Evolutionary conservation across 2,888 invertebrate species (phyloP).

Genomic region (Caenorhabditis macrosperma): DNA sequence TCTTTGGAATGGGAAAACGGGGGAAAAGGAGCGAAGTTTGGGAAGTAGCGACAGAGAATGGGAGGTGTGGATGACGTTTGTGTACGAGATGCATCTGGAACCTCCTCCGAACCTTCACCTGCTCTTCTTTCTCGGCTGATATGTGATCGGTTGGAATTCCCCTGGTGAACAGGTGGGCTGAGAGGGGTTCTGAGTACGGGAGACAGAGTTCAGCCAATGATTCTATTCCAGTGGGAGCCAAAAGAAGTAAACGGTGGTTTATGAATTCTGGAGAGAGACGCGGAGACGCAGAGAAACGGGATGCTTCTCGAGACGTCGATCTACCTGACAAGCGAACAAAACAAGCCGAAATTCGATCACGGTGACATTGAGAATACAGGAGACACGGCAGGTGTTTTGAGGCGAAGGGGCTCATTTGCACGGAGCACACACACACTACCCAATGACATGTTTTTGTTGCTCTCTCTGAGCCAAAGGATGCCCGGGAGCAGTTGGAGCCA

Average conservation of each 20-base stretch:
- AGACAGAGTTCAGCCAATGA: background rate
- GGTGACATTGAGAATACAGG: slow-evolving; percentile 25
- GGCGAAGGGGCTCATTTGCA: slow-evolving; percentile 11
- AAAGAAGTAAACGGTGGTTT: background rate
- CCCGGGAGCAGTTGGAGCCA: slow-evolving; percentile 12
- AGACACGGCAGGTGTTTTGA: slow-evolving; percentile 18
- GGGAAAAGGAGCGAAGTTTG: no score
- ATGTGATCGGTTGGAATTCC: background rate
- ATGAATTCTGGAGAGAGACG: background rate
- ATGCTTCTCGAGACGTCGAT: background rate
- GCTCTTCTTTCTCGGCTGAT: no score
- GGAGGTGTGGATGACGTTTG: no score
- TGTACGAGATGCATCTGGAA: no score
- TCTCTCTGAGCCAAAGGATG: slow-evolving; percentile 4
- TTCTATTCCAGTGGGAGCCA: background rate
- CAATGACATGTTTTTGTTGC: slow-evolving; percentile 49
- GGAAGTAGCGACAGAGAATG: no score
- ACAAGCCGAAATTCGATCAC: slow-evolving; percentile 42
- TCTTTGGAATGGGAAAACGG: no score
- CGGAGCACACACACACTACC: slow-evolving; percentile 5
- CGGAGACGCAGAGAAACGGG: background rate
- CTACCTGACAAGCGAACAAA: slow-evolving; percentile 7
- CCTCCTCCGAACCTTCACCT: no score
- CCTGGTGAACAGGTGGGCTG: background rate
- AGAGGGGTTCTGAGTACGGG: background rate